These are phyloP conservation scores for Mormyrus hasselquistii DNA, from an alignment of 2,797 vertebrate species.

Conservation along the genomic window DNA sequence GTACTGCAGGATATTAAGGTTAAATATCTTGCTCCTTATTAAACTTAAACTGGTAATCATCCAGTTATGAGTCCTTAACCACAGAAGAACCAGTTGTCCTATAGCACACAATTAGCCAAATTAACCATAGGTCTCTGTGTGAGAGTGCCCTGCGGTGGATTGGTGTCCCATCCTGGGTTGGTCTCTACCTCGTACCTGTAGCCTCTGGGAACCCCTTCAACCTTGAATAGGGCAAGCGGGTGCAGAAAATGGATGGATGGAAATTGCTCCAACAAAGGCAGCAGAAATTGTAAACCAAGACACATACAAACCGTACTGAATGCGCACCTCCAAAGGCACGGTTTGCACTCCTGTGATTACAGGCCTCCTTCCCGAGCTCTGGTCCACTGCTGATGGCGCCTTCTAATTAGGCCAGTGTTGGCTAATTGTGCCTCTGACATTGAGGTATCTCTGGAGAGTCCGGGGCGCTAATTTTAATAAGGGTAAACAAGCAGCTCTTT, in stretches of 20 bases:
- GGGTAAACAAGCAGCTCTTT: slow-evolving; percentile 63
- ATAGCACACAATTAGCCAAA: too few relatives aligned
- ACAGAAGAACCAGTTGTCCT: too few relatives aligned
- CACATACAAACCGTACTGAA: neutral
- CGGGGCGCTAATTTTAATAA: slow-evolving; percentile 64
- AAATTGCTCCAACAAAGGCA: neutral
- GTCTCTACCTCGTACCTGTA: neutral
- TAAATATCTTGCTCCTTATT: too few relatives aligned
- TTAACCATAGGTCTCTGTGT: neutral
- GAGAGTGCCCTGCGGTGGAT: neutral
- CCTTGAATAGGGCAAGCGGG: neutral
- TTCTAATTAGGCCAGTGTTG: slow-evolving; percentile 57
- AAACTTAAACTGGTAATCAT: too few relatives aligned
- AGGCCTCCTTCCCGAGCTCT: neutral
- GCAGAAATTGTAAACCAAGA: neutral
- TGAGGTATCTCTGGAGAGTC: slow-evolving; percentile 49
- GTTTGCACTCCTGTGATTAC: neutral
- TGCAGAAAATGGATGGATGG: neutral
- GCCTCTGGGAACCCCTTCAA: neutral
- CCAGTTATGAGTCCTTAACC: too few relatives aligned
- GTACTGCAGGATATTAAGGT: too few relatives aligned
- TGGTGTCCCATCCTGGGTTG: neutral
- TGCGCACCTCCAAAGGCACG: neutral
- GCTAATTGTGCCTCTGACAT: slow-evolving; percentile 58
- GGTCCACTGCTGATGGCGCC: slow-evolving; percentile 30